phyloP scores from a whole-genome alignment of 2,113 vertebrate genomes.

The Euleptes europaea region DNA sequence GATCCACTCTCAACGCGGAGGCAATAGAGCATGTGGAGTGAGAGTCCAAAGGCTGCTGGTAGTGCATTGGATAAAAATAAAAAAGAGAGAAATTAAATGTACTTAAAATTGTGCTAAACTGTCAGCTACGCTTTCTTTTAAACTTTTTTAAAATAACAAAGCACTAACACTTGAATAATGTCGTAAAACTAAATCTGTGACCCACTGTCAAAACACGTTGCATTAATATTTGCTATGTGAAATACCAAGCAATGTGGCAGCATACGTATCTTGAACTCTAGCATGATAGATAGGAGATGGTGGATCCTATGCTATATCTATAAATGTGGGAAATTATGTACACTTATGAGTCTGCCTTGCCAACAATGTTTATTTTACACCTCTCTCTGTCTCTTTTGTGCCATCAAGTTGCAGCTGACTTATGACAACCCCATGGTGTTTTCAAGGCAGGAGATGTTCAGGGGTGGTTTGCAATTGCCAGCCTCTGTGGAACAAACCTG shows the following conservation, averaged over 20 bases:
- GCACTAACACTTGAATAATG: neutral
- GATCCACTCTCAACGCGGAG: neutral
- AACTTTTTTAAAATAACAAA: neutral
- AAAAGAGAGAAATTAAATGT: neutral
- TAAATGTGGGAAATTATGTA: neutral
- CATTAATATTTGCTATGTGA: neutral
- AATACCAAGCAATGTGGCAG: neutral
- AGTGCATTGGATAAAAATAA: neutral
- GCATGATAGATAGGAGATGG: neutral
- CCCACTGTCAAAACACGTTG: neutral
- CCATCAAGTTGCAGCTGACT: too few species aligned
- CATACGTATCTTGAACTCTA: neutral
- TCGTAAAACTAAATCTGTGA: neutral
- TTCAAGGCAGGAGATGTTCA: too few species aligned
- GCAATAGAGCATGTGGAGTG: neutral
- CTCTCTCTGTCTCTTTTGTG: neutral
- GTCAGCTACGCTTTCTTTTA: too few species aligned
- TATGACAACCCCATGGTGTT: too few species aligned
- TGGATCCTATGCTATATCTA: neutral
- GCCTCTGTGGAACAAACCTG: too few species aligned
- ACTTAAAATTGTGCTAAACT: too few species aligned
- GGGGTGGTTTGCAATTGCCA: too few species aligned
- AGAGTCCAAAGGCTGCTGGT: too few species aligned
- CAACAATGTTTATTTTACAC: neutral
- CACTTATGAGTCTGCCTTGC: neutral